Evolutionary conservation across 2,113 vertebrate genomes (phyloP), one percentile per base, ranked within the genome.

Genomic region (Guaruba guarouba): DNA sequence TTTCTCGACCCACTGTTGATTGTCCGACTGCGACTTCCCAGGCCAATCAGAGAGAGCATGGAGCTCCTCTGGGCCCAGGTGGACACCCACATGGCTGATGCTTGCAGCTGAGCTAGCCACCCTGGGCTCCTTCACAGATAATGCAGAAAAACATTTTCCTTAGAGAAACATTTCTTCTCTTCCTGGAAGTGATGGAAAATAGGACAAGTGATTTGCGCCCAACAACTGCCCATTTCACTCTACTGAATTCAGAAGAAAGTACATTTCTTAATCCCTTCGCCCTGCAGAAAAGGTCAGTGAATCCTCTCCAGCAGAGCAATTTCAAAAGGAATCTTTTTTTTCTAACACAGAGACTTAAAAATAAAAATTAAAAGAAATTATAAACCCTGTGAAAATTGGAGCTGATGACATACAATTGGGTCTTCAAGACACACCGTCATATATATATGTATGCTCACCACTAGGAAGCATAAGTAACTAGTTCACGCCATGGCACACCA

Each of bases 381-480:
- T 61, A 35, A 35, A 22, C 9, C 1, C 5, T 54, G 4, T 84
- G 46, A 91, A 89, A 84, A 84, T 68, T 48, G 61, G 46, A 84
- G 16, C 18, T 35, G 48, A 61, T 90, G 33, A 55, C 43, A 66
- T 22, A 18, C 29, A 87, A 22, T 27, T 22, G 20, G 7, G 51
- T 74, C 76, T 84, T 88, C 73, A 67, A 88, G 74, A 74, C 25
- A 66, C 10, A 31, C 33, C 77, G 24, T 4, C 9, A 10, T 19
- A 35, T 15, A 33, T 15, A 44, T 17, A 24, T 0, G 0, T 35
- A 67, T 24, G n/a, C 10, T 84, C 14, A 82, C 22, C 1, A 0
- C 43, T 61, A n/a, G 29, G 61, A 86, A 88, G 35, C 11, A 3
- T 16, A 77, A 67, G 11, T 25, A 75, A 73, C 7, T 59, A 28